A percentile compares a stretch with the other conserved stretches of the same genome.
These are phyloP conservation scores for Dynastes grantii DNA, from an alignment of 2,888 invertebrate species.

Conservation along the genomic window DNA sequence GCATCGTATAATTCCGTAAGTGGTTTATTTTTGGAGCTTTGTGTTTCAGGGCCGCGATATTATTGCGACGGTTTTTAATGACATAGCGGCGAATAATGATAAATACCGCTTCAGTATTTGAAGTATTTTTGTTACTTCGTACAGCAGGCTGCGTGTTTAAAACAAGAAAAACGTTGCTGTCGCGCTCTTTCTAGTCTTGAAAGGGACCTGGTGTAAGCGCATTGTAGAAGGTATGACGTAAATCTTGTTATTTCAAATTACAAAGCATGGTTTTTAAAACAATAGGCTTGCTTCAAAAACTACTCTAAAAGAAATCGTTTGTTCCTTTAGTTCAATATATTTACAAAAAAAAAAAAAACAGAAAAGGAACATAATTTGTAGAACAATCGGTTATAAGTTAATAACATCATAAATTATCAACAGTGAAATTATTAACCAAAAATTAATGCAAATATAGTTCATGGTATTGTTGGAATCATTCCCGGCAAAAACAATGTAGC, in stretches of 20 bases:
- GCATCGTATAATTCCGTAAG: conserved; percentile 7
- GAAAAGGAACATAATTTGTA: no score
- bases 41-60: background rate
- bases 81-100: conserved; percentile 2
- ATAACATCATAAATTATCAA: no score
- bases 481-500: no score
- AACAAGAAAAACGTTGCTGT: background rate
- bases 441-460: no score
- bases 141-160: background rate
- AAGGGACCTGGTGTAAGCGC: background rate
- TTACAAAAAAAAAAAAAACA: no score
- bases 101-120: background rate
- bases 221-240: background rate
- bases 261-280: background rate
- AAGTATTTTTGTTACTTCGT: background rate
- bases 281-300: no score
- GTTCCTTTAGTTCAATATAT: no score
- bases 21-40: conserved; percentile 24
- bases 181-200: background rate
- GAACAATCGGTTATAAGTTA: no score
- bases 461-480: no score
- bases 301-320: no score
- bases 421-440: no score
- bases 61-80: conserved; percentile 1
- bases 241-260: background rate